Evolutionary conservation across 2,797 vertebrate species (phyloP).

Genomic region (Aeoliscus strigatus): DNA sequence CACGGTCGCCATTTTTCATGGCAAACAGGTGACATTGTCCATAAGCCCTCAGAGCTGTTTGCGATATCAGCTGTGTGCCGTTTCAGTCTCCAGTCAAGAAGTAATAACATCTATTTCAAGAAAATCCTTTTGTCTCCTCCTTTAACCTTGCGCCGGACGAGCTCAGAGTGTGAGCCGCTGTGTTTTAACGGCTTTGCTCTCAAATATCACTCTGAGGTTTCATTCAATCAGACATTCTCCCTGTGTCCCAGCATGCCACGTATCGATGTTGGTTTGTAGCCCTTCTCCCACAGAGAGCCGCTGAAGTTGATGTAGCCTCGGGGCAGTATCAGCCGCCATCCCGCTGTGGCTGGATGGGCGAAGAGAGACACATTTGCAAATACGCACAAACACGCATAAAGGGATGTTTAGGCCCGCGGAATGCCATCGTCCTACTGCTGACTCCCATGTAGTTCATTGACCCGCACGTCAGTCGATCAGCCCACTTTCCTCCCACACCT

Average conservation of each 20-base stretch:
- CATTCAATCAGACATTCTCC: slow-evolving; percentile 64
- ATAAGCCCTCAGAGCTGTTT: too few species aligned
- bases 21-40: too few species aligned
- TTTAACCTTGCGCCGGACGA: too few species aligned
- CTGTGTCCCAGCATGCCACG: slow-evolving; percentile 47
- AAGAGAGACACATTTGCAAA: slow-evolving; percentile 28
- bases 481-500: slow-evolving; percentile 17
- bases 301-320: slow-evolving; percentile 49
- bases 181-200: slow-evolving; percentile 52
- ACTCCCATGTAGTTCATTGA: slow-evolving; percentile 24
- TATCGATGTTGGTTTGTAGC: slow-evolving; percentile 48
- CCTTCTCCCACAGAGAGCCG: slow-evolving; percentile 33
- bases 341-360: slow-evolving; percentile 48
- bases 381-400: slow-evolving; percentile 9
- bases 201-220: slow-evolving; percentile 54
- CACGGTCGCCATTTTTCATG: too few species aligned
- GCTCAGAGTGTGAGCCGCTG: too few species aligned
- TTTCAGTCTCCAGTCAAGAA: too few species aligned
- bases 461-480: slow-evolving; percentile 31
- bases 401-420: slow-evolving; percentile 12
- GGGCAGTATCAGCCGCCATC: slow-evolving; percentile 48
- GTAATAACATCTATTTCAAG: too few species aligned
- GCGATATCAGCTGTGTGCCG: too few species aligned
- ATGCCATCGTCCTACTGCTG: slow-evolving; percentile 41
- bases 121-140: too few species aligned